phyloP scores from a whole-genome alignment of 2,888 invertebrate species.

The Hylaea fasciaria region DNA sequence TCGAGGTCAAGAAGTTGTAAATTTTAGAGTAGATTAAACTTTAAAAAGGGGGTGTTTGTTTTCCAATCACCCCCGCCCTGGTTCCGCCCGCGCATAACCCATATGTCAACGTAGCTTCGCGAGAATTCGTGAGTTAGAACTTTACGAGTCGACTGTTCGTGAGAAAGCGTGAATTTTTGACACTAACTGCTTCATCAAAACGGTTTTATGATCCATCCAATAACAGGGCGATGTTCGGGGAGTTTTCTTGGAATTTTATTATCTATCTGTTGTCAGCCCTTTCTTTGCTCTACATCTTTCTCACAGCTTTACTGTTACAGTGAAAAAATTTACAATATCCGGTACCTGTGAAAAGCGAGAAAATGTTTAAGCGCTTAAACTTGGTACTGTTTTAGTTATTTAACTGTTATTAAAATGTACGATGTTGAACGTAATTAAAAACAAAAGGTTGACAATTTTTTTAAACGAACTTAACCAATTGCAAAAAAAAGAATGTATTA shows the following conservation, averaged over 20 bases:
- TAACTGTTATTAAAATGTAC: too few relatives aligned
- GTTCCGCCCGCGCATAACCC: conserved; percentile 16
- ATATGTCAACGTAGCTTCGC: conserved; percentile 16
- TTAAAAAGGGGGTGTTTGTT: too few relatives aligned
- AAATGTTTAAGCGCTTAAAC: neutral
- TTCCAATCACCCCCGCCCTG: conserved; percentile 1
- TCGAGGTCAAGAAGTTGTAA: too few relatives aligned
- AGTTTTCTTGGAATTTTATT: conserved; percentile 19
- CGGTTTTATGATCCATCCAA: conserved; percentile 26
- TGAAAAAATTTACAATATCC: neutral
- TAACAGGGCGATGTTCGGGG: conserved; percentile 16
- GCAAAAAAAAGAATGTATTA: too few relatives aligned
- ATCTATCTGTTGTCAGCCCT: conserved; percentile 6
- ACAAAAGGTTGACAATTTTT: too few relatives aligned
- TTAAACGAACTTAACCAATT: too few relatives aligned
- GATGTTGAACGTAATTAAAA: too few relatives aligned
- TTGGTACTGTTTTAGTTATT: neutral
- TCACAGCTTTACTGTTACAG: neutral
- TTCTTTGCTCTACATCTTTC: neutral
- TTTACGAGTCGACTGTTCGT: conserved; percentile 25
- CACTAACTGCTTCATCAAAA: conserved; percentile 31
- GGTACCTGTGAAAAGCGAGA: neutral
- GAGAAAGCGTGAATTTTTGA: conserved; percentile 32
- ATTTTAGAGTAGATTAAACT: too few relatives aligned
- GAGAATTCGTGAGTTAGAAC: conserved; percentile 14